A percentile compares a stretch with the other conserved stretches of the same genome.
Conservation (phyloP, 2,888 invertebrate species). For the Anaspis maculata region DNA sequence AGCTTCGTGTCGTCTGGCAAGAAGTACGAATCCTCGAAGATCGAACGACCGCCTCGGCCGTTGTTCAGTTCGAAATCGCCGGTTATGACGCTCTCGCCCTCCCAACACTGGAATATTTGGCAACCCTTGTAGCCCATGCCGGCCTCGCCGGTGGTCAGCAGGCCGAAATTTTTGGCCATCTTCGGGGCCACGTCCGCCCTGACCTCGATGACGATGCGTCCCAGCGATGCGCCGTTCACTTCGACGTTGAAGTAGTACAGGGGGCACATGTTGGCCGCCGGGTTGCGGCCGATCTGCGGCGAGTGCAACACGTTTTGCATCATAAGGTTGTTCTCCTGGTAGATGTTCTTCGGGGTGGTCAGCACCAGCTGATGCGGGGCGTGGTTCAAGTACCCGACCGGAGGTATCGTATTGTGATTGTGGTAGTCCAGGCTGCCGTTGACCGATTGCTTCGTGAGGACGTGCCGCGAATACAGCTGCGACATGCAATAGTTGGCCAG, state of each 20-base stretch:
- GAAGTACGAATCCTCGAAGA: conserved; percentile 69
- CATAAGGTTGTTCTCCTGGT: conserved; percentile 36
- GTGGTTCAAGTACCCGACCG: conserved; percentile 32
- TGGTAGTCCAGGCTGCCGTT: conserved; percentile 45
- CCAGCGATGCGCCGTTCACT: conserved; percentile 60
- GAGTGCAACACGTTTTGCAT: conserved; percentile 45
- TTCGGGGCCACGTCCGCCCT: conserved; percentile 70
- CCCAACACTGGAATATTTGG: conserved; percentile 75
- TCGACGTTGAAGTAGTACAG: conserved; percentile 71
- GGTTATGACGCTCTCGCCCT: conserved; percentile 71
- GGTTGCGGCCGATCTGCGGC: conserved; percentile 48
- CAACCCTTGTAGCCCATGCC: conserved; percentile 74
- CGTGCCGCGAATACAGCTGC: conserved; percentile 59
- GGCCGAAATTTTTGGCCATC: conserved; percentile 72
- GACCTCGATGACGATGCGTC: conserved; percentile 69
- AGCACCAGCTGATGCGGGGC: conserved; percentile 32
- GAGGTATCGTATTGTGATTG: conserved; percentile 39
- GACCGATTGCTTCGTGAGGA: conserved; percentile 47
- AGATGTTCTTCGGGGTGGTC: conserved; percentile 37
- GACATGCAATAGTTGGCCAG: conserved; percentile 72
- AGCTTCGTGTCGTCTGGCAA: conserved; percentile 75
- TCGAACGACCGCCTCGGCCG: conserved; percentile 70
- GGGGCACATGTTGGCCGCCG: conserved; percentile 56
- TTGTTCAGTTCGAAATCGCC: conserved; percentile 76
- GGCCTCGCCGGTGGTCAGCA: conserved; percentile 61